Percentiles rank a stretch among this genome's conserved stretches.
Conservation (phyloP, 2,113 vertebrate genomes). For the Charadrius vociferus region DNA sequence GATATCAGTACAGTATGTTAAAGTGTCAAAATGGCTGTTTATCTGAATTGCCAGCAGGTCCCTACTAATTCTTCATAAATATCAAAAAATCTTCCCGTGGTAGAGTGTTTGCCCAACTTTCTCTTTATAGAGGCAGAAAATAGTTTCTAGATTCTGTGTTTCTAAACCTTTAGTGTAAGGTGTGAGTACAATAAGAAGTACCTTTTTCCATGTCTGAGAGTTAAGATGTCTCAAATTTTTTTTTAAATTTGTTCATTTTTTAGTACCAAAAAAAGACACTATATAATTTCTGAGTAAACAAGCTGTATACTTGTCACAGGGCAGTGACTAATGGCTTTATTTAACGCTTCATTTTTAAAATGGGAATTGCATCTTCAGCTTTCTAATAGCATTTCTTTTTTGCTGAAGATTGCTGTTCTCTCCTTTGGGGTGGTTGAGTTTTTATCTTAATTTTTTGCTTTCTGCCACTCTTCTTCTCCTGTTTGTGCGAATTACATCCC, state of each 20-base stretch:
- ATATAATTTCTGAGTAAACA: background rate
- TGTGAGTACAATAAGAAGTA: background rate
- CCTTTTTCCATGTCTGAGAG: background rate
- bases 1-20: background rate
- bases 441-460: background rate
- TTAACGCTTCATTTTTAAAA: background rate
- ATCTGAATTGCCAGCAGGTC: background rate
- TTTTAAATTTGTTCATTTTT: background rate
- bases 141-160: background rate
- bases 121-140: background rate
- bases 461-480: background rate
- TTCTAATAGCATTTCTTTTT: background rate
- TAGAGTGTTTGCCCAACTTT: background rate
- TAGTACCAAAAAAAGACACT: background rate
- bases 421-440: background rate
- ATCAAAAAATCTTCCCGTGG: background rate
- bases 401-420: background rate
- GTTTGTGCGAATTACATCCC: background rate
- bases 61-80: background rate
- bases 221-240: background rate
- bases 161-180: fast-evolving
- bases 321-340: background rate
- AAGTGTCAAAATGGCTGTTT: background rate
- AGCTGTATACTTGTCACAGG: background rate
- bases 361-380: background rate